Evolutionary conservation across 2,113 vertebrate genomes (phyloP), one percentile per base, ranked within the genome.

Genomic region (Gnathonemus longibarbis): DNA sequence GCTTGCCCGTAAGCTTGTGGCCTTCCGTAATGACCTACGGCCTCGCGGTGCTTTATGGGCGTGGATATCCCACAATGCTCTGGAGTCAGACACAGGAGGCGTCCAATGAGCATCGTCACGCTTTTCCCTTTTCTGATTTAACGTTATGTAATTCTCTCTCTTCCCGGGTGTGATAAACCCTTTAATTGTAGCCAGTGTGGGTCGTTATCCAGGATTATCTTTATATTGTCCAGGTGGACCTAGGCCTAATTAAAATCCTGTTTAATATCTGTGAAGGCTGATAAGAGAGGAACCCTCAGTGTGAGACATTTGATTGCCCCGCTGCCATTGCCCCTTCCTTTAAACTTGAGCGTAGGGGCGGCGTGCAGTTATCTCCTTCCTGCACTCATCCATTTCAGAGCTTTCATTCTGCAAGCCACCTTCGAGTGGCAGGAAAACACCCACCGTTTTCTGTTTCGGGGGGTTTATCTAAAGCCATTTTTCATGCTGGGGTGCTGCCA

Each of bases 381-480:
- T 88, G 66, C 92, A 92, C 92, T 90, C 91, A 88, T 89, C 77
- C 90, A 89, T 91, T 91, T 90, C 89, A 31, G 88, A 89, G 90
- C 74, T 83, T 80, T 89, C 80, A 88, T 92, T 53, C 24, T 85
- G 87, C 89, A 83, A 90, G 45, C 90, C 70, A 80, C 88, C 84
- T 91, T 91, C 90, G 93, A 92, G 93, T 93, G 92, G 93, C 94
- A 90, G 89, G 93, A 91, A 91, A 80, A 89, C 53, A 24, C 19
- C 31, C 15, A 24, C 19, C 31, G 17, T 35, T 42, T 45, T 88
- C 52, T 5, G 39, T 95, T 94, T 94, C 90, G 66, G 77, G 56
- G 39, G 94, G 94, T 94, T 95, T 93, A 95, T 94, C 93, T 93
- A 93, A 92, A 93, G 92, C 93, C 91, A 87, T 92, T 91, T 91